Conservation (phyloP, 2,113 vertebrate species). For the Heloderma charlesbogerti region DNA sequence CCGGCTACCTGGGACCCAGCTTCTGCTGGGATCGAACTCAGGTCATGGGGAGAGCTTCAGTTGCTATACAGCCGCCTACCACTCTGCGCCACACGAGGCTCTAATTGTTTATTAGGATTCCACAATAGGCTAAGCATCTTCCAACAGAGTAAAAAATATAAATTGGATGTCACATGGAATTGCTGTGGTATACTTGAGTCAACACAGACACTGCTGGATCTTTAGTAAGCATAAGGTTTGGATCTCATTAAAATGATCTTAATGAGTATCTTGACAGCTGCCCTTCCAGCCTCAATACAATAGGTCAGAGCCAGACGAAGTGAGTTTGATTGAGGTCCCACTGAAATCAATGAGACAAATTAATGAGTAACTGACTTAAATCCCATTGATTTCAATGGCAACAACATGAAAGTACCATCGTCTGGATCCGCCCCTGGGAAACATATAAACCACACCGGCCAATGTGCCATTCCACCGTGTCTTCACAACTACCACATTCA, state of each 20-base stretch:
- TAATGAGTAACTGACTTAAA: neutral
- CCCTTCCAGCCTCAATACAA: neutral
- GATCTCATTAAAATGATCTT: neutral
- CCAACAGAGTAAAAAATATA: neutral
- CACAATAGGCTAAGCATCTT: too few relatives aligned
- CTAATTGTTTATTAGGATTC: slow-evolving; percentile 10
- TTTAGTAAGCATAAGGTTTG: neutral
- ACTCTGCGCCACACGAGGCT: too few relatives aligned
- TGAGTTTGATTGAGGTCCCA: neutral
- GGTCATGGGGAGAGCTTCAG: too few relatives aligned
- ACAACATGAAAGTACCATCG: neutral
- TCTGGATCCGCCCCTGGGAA: neutral
- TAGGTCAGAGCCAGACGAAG: neutral
- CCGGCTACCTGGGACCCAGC: too few relatives aligned
- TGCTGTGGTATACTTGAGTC: neutral
- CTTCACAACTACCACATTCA: neutral
- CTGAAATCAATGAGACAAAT: neutral
- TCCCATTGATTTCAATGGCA: neutral
- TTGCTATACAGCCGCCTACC: too few relatives aligned
- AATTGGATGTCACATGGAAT: neutral
- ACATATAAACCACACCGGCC: neutral
- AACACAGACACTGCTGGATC: neutral
- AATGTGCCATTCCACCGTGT: neutral
- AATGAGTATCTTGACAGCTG: neutral
- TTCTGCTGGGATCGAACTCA: too few relatives aligned